A percentile compares a stretch with the other conserved stretches of the same genome.
phyloP scores from a whole-genome alignment of 1,140 invertebrate genomes.

The Ceratina calcarata region DNA sequence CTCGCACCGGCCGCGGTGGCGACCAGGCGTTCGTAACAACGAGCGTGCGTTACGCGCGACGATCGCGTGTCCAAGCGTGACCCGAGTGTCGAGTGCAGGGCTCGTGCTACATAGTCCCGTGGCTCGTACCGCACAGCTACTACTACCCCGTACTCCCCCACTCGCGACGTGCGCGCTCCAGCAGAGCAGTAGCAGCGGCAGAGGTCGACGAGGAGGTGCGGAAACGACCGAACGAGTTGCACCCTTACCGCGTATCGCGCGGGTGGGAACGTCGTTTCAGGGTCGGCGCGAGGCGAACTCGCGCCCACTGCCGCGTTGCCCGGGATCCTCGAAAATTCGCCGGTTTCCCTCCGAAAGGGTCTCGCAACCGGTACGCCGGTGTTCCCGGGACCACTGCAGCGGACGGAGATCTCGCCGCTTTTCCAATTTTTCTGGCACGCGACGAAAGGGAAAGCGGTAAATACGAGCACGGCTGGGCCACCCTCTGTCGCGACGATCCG shows the following conservation, averaged over 20 bases:
- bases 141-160: no score
- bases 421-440: slow-evolving; percentile 13
- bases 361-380: no score
- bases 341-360: background rate
- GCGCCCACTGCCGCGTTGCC: background rate
- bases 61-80: slow-evolving; percentile 55
- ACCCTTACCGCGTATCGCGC: no score
- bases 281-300: background rate
- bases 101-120: no score
- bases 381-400: no score
- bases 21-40: slow-evolving; percentile 43
- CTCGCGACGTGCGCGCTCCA: background rate
- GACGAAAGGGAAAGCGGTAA: slow-evolving; percentile 19
- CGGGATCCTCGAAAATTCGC: background rate
- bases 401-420: background rate
- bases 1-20: slow-evolving; percentile 10
- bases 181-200: background rate
- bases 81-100: background rate
- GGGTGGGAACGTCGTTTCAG: background rate
- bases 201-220: no score
- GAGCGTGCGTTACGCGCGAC: slow-evolving; percentile 37
- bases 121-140: slow-evolving; percentile 6
- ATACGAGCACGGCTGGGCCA: background rate
- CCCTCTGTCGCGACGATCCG: background rate
- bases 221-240: no score